phyloP scores from a whole-genome alignment of 2,113 vertebrate genomes.

The Sapayoa aenigma region DNA sequence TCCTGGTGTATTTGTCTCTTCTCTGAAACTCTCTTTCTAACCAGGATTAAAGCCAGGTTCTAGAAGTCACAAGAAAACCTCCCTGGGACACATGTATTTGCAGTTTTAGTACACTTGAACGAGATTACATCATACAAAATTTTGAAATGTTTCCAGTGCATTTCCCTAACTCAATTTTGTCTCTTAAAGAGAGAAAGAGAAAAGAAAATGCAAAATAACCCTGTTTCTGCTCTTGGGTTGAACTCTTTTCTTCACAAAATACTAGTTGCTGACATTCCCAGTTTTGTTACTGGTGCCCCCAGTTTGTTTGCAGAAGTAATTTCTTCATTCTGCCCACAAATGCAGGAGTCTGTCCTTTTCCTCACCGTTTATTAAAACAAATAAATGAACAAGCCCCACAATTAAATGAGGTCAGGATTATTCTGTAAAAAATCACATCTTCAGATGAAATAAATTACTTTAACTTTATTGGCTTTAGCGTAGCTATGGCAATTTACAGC shows the following conservation, averaged over 20 bases:
- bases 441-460: slow-evolving; percentile 22
- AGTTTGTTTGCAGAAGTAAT: not conserved
- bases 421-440: slow-evolving; percentile 11
- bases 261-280: not conserved
- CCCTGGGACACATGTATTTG: rapidly evolving
- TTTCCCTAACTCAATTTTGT: not conserved
- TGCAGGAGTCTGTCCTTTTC: not conserved
- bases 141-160: not conserved
- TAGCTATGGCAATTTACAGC: slow-evolving; percentile 11
- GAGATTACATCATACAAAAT: not conserved
- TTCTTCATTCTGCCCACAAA: not conserved
- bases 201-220: not conserved
- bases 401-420: not conserved
- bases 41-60: not conserved
- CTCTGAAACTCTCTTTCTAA: not conserved
- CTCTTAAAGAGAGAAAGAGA: not conserved
- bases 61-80: not conserved
- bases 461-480: not conserved
- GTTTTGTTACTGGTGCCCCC: not conserved
- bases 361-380: not conserved
- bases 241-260: not conserved
- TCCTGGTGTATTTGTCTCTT: rapidly evolving
- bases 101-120: not conserved
- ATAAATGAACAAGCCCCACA: not conserved
- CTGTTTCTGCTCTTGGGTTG: not conserved